phyloP scores from a whole-genome alignment of 2,888 invertebrate species.

The Sarcophaga carnaria region DNA sequence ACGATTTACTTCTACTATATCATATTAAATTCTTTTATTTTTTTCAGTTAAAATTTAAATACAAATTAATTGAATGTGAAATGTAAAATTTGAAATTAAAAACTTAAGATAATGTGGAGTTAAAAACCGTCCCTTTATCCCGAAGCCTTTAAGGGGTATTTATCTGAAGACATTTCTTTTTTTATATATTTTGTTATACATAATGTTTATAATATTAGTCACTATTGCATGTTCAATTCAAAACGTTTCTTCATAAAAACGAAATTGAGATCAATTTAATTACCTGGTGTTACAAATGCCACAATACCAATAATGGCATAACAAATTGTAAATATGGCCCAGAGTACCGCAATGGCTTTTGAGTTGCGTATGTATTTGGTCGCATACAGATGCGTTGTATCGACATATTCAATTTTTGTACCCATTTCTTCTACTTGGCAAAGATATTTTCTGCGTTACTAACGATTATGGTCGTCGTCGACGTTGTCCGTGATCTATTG shows the following conservation, averaged over 20 bases:
- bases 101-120: too few relatives aligned
- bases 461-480: not conserved
- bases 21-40: not conserved
- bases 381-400: constrained; percentile 94
- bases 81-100: too few relatives aligned
- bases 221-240: too few relatives aligned
- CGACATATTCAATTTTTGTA: constrained; percentile 95
- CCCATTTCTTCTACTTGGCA: constrained; percentile 85
- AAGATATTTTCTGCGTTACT: constrained; percentile 12
- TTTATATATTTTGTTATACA: too few relatives aligned
- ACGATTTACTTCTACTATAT: too few relatives aligned
- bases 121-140: too few relatives aligned
- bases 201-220: too few relatives aligned
- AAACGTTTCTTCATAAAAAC: not conserved
- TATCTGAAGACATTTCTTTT: too few relatives aligned
- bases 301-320: constrained; percentile 97
- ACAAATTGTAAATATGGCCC: constrained; percentile 99
- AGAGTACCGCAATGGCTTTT: constrained; percentile 97
- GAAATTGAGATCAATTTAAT: constrained; percentile 61
- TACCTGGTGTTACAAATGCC: constrained; percentile 94
- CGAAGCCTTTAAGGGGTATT: too few relatives aligned
- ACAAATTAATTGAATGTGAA: too few relatives aligned
- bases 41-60: too few relatives aligned
- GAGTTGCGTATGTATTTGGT: constrained; percentile 95
- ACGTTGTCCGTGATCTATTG: constrained; percentile 44